Base-by-base conservation (phyloP, 2,797 vertebrate species). In the Micrastur ruficollis region DNA sequence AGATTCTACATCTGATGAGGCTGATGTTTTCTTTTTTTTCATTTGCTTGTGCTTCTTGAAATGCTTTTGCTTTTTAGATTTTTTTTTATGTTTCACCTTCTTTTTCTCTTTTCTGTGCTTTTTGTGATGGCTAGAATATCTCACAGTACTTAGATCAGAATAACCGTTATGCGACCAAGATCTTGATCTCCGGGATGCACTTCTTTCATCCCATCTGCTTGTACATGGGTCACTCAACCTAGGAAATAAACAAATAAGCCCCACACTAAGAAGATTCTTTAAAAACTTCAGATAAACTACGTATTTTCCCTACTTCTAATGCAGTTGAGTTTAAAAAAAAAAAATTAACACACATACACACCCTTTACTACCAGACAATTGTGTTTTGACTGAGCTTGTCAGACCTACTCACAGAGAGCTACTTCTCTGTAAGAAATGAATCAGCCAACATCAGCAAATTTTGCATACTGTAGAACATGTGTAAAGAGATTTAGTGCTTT, bases 31-130 rank as follows among this genome's bases (percentile, higher is more conserved):
- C 93, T 98, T 97, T 70, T 97, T 98, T 65, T 98, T 98, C 0
- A 80, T 86, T 80, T 97, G 98, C 85, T 98, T 99, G 96, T 98
- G 98, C 89, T 98, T 99, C 97, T 99, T 99, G 73, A 98, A 97
- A 75, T 98, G 99, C 72, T 99, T 99, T 56, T 98, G 98, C 97
- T 99, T 99, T 97, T 99, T 99, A 40, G 98, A 97, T 94, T 99
- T 99, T 96, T 99, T 99, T 97, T 99, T 99, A 86, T 97, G 99
- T 81, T 99, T 99, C 81, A 97, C 81, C 89, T 99, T 99, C 96
- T 99, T 99, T 95, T 99, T 99, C 68, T 98, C 99, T 80, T 99
- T 99, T 89, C 98, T 99, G 90, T 97, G 98, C 71, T 96, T 98
- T 88, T 93, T 98, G 82, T 91, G 98, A 68, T 93, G 97, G 84